These are phyloP conservation scores for Gorsachius goisagi DNA, from an alignment of 2,113 vertebrate genomes.

Conservation along the genomic window DNA sequence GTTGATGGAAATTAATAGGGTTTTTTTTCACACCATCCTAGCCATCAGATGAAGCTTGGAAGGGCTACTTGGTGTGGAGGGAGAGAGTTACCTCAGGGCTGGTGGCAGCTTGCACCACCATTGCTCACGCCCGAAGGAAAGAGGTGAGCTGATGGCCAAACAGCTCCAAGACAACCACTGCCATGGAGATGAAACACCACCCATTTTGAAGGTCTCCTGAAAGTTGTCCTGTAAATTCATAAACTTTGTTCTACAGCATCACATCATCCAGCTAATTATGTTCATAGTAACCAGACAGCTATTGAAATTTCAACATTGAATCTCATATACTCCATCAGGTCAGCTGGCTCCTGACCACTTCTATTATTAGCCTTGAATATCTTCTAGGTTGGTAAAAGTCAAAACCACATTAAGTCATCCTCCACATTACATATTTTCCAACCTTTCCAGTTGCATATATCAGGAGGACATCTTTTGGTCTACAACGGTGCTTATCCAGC, in stretches of 20 bases:
- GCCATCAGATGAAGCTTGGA: neutral
- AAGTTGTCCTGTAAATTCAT: neutral
- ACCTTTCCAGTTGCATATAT: neutral
- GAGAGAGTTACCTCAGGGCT: neutral
- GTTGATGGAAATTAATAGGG: neutral
- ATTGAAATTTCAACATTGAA: neutral
- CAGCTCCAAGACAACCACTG: neutral
- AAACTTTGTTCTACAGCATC: neutral
- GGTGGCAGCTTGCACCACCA: neutral
- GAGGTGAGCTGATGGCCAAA: neutral
- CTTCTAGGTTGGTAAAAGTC: neutral
- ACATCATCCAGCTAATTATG: neutral
- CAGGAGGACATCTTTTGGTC: neutral
- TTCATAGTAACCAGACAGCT: neutral
- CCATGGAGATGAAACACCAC: neutral
- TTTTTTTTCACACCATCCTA: neutral
- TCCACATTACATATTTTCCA: neutral
- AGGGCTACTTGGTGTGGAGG: neutral
- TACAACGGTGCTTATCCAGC: neutral
- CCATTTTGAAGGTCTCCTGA: neutral
- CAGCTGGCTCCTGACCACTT: neutral
- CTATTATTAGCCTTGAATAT: neutral
- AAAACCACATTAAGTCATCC: neutral
- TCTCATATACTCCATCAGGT: neutral
- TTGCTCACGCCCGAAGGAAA: neutral